Base-by-base conservation (phyloP, 2,888 invertebrate species). In the Diaphora mendica region DNA sequence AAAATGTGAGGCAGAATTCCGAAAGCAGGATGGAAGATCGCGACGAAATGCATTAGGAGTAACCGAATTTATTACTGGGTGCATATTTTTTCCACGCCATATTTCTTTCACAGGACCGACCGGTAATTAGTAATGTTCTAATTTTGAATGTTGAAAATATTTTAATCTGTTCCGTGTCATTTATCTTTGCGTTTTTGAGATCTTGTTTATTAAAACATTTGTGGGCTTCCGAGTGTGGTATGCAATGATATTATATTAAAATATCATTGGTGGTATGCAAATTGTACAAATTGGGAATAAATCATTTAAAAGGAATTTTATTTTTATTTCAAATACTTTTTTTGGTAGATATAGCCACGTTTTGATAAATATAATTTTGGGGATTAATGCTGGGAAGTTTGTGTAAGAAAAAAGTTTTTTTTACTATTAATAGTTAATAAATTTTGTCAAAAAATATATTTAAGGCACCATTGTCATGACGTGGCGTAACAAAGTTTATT, bases 71-170 rank as follows among this genome's bases (percentile, higher is more conserved):
- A 84, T 82, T 70, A 71, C 77, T 30, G 64, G 26, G 70, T 65
- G 75, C 81, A 72, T 79, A 62, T 79, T 80, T 82, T 84, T 81
- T 66, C 66, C 71, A 26, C 79, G 79, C 79, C 71, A 83, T 83
- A 83, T 82, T 84, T 84, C 82, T 84, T 77, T 81, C 81, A 76
- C 64, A 30, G 39, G 76, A 76, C 75, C 67, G 73, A 3, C 3
- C 3, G 3, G 75, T 84, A 84, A 84, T 83, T 82, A 84, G 84
- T 73, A 68, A 33, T 66, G 82, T 78, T 83, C 81, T 74, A 80
- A 79, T 76, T 79, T 80, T 75, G 73, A 80, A 82, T 74, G 75
- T 80, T 77, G 79, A 77, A 55, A 77, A 76, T 74, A 70, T 82
- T 77, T 83, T 79, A 69, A 83, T 76, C 55, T 66, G 70, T 77